Evolutionary conservation across 2,888 invertebrate species (phyloP).

Genomic region (Machimus atricapillus): DNA sequence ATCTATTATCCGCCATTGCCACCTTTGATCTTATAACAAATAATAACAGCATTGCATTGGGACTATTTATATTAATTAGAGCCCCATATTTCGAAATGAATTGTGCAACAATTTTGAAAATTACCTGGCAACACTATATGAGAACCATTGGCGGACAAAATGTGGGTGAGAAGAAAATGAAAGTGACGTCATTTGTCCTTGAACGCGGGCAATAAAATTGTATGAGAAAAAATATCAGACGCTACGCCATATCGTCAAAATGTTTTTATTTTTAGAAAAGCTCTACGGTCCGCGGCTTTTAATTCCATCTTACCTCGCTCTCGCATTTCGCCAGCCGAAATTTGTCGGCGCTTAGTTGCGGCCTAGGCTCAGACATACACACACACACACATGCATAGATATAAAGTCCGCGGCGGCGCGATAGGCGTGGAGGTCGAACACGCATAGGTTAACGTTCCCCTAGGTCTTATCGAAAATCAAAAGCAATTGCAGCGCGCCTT

Average conservation of each 20-base stretch:
- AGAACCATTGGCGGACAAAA: not conserved
- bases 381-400: not conserved
- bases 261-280: slow-evolving; percentile 20
- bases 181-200: slow-evolving; percentile 56
- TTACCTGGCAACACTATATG: not conserved
- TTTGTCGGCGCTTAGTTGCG: not conserved
- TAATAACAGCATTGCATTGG: not conserved
- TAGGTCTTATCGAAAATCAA: not conserved
- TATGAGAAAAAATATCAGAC: slow-evolving; percentile 1
- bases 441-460: not conserved
- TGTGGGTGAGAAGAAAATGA: slow-evolving; percentile 36
- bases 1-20: not conserved
- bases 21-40: not conserved
- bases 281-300: not conserved
- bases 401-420: not conserved
- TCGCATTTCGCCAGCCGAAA: not conserved
- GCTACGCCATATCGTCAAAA: not conserved
- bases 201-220: slow-evolving; percentile 49
- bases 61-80: not conserved
- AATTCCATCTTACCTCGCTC: not conserved
- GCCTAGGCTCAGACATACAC: not conserved
- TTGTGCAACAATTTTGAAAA: not conserved
- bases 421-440: not conserved
- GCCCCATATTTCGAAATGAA: not conserved
- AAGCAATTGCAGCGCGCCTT: not conserved